phyloP scores from a whole-genome alignment of 2,113 vertebrate species.

The Myodes glareolus region DNA sequence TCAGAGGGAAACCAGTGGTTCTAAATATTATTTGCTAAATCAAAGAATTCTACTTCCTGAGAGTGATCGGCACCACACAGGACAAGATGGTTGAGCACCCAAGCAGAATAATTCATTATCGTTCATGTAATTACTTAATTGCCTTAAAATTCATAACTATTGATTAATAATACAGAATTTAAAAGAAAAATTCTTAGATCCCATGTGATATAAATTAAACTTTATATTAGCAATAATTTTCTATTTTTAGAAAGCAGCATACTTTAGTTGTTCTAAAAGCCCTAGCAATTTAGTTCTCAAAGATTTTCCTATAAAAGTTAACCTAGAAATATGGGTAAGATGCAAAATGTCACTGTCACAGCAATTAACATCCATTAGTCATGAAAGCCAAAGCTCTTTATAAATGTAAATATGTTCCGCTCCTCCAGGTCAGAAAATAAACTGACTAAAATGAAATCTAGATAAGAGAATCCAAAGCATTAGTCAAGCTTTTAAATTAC shows the following conservation, averaged over 20 bases:
- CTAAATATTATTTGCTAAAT: slow-evolving; percentile 72
- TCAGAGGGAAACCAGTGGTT: slow-evolving; percentile 80
- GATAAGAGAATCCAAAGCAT: slow-evolving; percentile 30
- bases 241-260: slow-evolving; percentile 39
- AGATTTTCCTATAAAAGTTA: slow-evolving; percentile 78
- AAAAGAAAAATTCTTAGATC: not conserved
- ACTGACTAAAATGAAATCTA: slow-evolving; percentile 53
- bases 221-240: slow-evolving; percentile 48
- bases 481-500: slow-evolving; percentile 73
- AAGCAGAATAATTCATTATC: slow-evolving; percentile 11
- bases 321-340: slow-evolving; percentile 68
- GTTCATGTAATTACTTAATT: not conserved
- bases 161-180: slow-evolving; percentile 30
- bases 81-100: slow-evolving; percentile 61
- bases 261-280: slow-evolving; percentile 71
- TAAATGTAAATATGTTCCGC: slow-evolving; percentile 69
- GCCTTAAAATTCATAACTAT: not conserved
- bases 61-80: slow-evolving; percentile 67
- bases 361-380: slow-evolving; percentile 81
- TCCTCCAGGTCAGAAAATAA: slow-evolving; percentile 76
- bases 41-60: slow-evolving; percentile 81
- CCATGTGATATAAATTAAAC: slow-evolving; percentile 25
- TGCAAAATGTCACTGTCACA: slow-evolving; percentile 68
- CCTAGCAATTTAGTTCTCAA: slow-evolving; percentile 63
- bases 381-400: slow-evolving; percentile 61